Conservation (phyloP, 2,888 invertebrate genomes). For the Labia minor region DNA sequence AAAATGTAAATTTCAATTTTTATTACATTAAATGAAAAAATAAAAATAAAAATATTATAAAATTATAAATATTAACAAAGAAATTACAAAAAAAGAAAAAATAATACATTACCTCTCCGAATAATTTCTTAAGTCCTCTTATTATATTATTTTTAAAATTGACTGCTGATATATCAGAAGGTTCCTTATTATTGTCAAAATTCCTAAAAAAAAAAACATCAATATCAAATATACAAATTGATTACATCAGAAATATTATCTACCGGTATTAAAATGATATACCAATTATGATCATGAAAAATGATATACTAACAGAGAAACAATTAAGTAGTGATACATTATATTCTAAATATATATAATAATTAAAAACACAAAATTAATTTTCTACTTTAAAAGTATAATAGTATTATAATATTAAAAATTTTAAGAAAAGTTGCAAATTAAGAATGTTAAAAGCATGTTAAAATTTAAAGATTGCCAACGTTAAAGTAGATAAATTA, state of each 20-base stretch:
- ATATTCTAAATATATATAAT: background rate
- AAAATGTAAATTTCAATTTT: background rate
- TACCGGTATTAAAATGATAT: slow-evolving; percentile 17
- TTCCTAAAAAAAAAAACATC: slow-evolving; percentile 36
- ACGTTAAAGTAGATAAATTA: too few species aligned
- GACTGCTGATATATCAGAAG: slow-evolving; percentile 38
- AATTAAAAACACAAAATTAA: background rate
- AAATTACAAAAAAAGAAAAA: too few species aligned
- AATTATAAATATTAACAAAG: too few species aligned
- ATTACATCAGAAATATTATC: slow-evolving; percentile 14
- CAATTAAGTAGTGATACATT: slow-evolving; percentile 43
- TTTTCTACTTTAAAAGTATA: background rate
- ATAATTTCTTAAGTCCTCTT: slow-evolving; percentile 41
- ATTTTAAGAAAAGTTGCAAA: too few species aligned
- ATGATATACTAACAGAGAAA: slow-evolving; percentile 43
- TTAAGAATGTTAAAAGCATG: too few species aligned
- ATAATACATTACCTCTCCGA: slow-evolving; percentile 41
- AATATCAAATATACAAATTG: background rate
- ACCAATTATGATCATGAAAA: slow-evolving; percentile 20
- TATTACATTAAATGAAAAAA: background rate
- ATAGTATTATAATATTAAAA: background rate
- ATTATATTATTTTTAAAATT: slow-evolving; percentile 49
- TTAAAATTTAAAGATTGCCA: too few species aligned
- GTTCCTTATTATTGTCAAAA: slow-evolving; percentile 33
- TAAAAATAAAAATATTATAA: background rate